Percentiles rank a stretch among this genome's conserved stretches.
Conservation (phyloP, 2,797 vertebrate species). For the Synaphobranchus kaupii region DNA sequence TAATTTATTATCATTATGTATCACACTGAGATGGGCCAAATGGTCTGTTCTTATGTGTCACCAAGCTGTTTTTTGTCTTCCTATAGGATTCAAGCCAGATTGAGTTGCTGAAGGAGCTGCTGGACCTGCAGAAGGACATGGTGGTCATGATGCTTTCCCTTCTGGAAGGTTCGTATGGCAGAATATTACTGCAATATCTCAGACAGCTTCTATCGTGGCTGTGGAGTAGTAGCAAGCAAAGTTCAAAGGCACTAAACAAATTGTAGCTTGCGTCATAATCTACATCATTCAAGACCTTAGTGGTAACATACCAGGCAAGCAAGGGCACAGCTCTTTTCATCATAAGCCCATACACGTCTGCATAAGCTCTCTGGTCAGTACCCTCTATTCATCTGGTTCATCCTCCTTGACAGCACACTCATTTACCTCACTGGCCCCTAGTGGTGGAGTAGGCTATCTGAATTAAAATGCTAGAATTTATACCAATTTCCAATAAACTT, state of each 20-base stretch:
- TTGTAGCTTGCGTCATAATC: not conserved
- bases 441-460: not conserved
- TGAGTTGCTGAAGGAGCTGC: constrained; percentile 93
- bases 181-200: not conserved
- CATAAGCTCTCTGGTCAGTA: not conserved
- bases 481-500: not conserved
- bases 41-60: constrained; percentile 34
- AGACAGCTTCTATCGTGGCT: not conserved
- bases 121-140: constrained; percentile 99
- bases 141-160: constrained; percentile 98
- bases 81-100: constrained; percentile 96
- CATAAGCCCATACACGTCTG: not conserved
- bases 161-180: constrained; percentile 85
- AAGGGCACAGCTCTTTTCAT: not conserved
- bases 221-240: not conserved
- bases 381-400: not conserved
- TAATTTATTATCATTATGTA: constrained; percentile 14
- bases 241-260: not conserved
- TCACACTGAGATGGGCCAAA: not conserved
- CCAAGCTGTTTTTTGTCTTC: constrained; percentile 47
- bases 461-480: not conserved
- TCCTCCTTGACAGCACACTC: not conserved
- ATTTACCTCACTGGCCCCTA: not conserved
- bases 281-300: not conserved
- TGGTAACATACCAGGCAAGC: not conserved